Base-by-base conservation (phyloP, 2,888 invertebrate species). In the Drosophila longiperda region DNA sequence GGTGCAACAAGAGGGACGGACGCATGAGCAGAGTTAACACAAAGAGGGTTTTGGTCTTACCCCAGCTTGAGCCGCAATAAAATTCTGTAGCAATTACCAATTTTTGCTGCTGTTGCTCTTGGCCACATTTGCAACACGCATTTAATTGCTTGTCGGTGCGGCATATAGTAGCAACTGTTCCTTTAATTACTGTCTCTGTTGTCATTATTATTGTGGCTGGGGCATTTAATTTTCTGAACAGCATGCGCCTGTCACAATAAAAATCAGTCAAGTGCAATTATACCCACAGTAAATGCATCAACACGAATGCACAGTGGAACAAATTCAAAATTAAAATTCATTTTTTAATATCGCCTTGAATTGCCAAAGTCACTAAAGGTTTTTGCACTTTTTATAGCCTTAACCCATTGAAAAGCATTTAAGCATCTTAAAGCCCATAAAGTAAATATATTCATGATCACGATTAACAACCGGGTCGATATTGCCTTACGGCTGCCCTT, bases 71-170 rank as follows among this genome's bases (percentile, higher is more conserved):
- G 89, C 73, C 53, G 69, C 72, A 77, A 81, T 85, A 89, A 86
- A 89, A 75, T 49, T 66, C 61, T 58, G 45, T 71, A 70, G 65
- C 87, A 78, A 79, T 79, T 83, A 83, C 77, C 84, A 87, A 79
- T 85, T 77, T 76, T 75, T 75, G 29, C 62, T 72, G 49, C 32
- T 50, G 61, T 66, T 63, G 63, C 69, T 66, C 70, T 81, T 71
- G 68, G 76, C 69, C 76, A 86, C 73, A 78, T 79, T 84, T 83
- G 85, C 75, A 80, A 83, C 76, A 78, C 75, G 73, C 72, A 73
- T 72, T 90, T 88, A 89, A 87, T 87, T 89, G 86, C 83, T 89
- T 89, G 90, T 87, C 86, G 80, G 76, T 70, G 82, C 49, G 80
- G 49, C 63, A 36, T 53, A 63, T 53, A 45, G 61, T 38, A 23